A percentile compares a stretch with the other conserved stretches of the same genome.
phyloP scores from a whole-genome alignment of 1,140 invertebrate genomes.

The Tetranychus urticae region DNA sequence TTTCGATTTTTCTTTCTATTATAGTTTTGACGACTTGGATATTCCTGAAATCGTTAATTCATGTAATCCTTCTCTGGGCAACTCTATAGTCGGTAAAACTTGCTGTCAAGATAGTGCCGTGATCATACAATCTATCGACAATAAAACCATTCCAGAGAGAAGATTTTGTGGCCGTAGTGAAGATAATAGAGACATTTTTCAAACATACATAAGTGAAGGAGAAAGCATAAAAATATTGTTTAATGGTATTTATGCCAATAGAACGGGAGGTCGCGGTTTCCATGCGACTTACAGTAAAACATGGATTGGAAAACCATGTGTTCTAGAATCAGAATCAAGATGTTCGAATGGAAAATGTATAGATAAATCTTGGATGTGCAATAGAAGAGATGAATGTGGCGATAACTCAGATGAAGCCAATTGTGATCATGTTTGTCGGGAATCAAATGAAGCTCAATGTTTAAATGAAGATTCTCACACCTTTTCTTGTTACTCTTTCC shows the following conservation, averaged over 20 bases:
- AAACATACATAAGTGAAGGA: neutral
- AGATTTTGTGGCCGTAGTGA: neutral
- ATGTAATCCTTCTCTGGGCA: neutral
- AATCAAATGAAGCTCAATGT: slow-evolving; percentile 9
- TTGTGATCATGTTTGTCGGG: slow-evolving; percentile 3
- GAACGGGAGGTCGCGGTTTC: neutral
- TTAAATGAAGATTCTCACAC: slow-evolving; percentile 3
- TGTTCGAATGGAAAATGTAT: slow-evolving; percentile 9
- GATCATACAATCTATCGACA: neutral
- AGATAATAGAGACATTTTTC: neutral
- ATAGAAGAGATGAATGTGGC: slow-evolving; percentile 6
- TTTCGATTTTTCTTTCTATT: neutral
- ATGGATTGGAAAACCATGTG: neutral
- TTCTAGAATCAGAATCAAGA: neutral
- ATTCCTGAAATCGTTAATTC: neutral
- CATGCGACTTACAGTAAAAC: neutral
- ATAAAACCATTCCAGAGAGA: neutral
- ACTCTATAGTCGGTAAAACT: neutral
- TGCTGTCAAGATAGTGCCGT: neutral
- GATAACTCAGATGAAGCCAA: slow-evolving; percentile 8
- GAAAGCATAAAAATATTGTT: neutral
- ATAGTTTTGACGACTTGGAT: neutral
- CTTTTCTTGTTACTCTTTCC: slow-evolving; percentile 1
- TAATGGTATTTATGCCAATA: neutral
- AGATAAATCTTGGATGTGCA: slow-evolving; percentile 4